Conservation (phyloP, 2,113 vertebrate genomes). For the Varanus salvator region DNA sequence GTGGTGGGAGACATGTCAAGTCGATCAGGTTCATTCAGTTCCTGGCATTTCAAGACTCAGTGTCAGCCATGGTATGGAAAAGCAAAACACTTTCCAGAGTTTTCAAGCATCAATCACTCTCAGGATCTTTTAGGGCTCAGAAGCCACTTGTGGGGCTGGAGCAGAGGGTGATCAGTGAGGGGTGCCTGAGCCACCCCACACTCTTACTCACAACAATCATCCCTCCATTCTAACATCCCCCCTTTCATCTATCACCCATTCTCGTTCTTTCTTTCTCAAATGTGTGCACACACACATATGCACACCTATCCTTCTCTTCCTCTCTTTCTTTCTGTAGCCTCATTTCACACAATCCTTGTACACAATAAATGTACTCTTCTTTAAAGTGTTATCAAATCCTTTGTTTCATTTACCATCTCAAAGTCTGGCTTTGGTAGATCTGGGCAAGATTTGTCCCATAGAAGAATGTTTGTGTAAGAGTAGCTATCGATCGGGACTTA, state of each 20-base stretch:
- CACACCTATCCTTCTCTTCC: no score
- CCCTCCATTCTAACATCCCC: neutral
- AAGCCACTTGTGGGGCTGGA: neutral
- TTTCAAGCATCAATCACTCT: neutral
- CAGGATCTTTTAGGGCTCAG: neutral
- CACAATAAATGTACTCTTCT: no score
- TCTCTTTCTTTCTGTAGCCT: no score
- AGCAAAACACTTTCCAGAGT: neutral
- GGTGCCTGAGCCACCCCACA: neutral
- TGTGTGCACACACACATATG: no score
- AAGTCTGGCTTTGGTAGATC: neutral
- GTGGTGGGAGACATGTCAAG: neutral
- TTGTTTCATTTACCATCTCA: no score
- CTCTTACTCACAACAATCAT: neutral
- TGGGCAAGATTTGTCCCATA: neutral
- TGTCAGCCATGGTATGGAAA: neutral
- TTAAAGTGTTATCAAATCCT: no score
- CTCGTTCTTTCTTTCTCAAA: neutral
- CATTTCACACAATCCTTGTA: no score
- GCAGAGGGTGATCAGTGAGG: neutral
- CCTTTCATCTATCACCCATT: neutral
- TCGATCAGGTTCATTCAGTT: neutral
- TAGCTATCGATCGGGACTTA: neutral
- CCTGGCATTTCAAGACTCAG: neutral
- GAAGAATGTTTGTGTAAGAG: neutral